Evolutionary conservation across 2,113 vertebrate genomes (phyloP), one percentile per base, ranked within the genome.

Genomic region (Phainopepla nitens): DNA sequence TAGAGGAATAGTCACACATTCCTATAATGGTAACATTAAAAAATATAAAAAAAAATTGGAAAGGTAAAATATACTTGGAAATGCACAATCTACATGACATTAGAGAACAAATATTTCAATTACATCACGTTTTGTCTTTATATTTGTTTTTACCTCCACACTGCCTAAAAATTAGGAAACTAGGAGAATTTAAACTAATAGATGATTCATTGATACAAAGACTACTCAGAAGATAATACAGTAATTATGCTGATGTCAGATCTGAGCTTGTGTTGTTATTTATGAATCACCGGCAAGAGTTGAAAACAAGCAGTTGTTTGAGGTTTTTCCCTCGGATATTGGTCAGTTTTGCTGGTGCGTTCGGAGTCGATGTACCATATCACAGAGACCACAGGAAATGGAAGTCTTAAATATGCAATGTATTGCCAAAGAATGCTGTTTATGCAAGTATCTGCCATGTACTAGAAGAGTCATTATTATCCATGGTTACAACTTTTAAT

Each of bases 301-400:
- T 84, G 94, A 96, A 97, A 96, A 90, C 45, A 94, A 92, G 56
- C 51, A 97, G 69, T 51, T 93, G 51, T 89, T 94, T 94, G 47
- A 82, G 16, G 18, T 20, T 70, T 72, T 72, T 73, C 94, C 83
- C 65, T 86, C 87, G 65, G 41, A 22, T 85, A 87, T 70, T 31
- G 62, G 49, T 92, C 86, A 94, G 54, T 96, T 96, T 96, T 97
- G 90, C 78, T 94, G 75, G 89, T 93, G 72, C 54, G 15, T 79
- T 82, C 89, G 82, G 96, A 87, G 65, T 78, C 61, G 10, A 94
- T 82, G n/a, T 68, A 89, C 60, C 82, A 36, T 83, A 83, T 96
- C 61, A 62, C 23, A 96, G 45, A 91, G 6, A 95, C 28, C 22
- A 89, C 29, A 82, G 51, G 69, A 96, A 96, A 94, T 42, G 25